Evolutionary conservation across 1,140 invertebrate species (phyloP).

Genomic region (silkworm (Bombyx mori)): ASM3026992v2 NC_085113.1:6373001-6373500

Average conservation of each 20-base stretch:
- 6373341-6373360: constrained; percentile 1
- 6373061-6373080: too few relatives aligned
- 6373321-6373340: constrained; percentile 7
- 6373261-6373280: constrained; percentile 31
- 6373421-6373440: not conserved
- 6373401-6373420: not conserved
- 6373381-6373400: not conserved
- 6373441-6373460: too few relatives aligned
- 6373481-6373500: too few relatives aligned
- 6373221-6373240: constrained; percentile 34
- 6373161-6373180: not conserved
- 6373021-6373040: too few relatives aligned
- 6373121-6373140: too few relatives aligned
- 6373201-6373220: constrained; percentile 22
- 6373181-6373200: not conserved
- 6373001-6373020: too few relatives aligned
- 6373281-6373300: constrained; percentile 28
- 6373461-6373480: too few relatives aligned
- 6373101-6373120: too few relatives aligned
- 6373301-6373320: constrained; percentile 18
- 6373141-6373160: too few relatives aligned
- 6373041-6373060: too few relatives aligned
- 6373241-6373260: constrained; percentile 37
- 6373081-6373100: too few relatives aligned
- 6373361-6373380: not conserved